Base-by-base conservation (phyloP, 2,888 invertebrate species). In the Rotaria magnacalcarata region DNA sequence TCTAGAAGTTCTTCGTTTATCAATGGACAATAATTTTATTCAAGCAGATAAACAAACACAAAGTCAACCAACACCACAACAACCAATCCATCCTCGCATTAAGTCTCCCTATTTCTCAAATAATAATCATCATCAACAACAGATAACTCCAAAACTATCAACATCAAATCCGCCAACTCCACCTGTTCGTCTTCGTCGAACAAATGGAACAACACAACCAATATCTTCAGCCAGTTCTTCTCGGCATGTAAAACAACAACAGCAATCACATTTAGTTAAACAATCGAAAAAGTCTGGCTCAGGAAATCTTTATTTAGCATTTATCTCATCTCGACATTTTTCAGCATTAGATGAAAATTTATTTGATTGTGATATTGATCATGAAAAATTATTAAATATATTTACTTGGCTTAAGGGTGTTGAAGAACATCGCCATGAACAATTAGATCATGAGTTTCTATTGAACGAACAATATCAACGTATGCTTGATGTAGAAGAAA, bases 391-490 rank as follows among this genome's bases (percentile, higher is more conserved):
- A 47, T 24, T 80, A 24, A 14, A 47, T 11, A 47, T 80, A 47
- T 47, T 80, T n/a, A 80, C 21, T n/a, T 80, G 80, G 80, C 11
- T 80, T n/a, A 47, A 80, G 11, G 41, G 41, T 24, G 43, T 80
- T 80, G 80, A 80, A 80, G 43, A 80, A 0, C n/a, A 80, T 80
- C 43, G 80, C n/a, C 47, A 47, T 80, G 47, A 80, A 80, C 80
- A 80, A 80, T n/a, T 47, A n/a, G 80, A 80, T 80, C 80, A 80
- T 80, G 80, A 80, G 4, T 0, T 47, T 47, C 34, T 80, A 47
- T 10, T 80, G 24, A 19, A 6, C n/a, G n/a, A 47, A 80, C 80
- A 80, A 24, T 47, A n/a, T n/a, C 21, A n/a, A 80, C 24, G 47
- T 47, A 80, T 80, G 80, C 11, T 24, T 4, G 11, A 43, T 80